Conservation (phyloP, 2,113 vertebrate genomes). For the Pampusana beccarii region DNA sequence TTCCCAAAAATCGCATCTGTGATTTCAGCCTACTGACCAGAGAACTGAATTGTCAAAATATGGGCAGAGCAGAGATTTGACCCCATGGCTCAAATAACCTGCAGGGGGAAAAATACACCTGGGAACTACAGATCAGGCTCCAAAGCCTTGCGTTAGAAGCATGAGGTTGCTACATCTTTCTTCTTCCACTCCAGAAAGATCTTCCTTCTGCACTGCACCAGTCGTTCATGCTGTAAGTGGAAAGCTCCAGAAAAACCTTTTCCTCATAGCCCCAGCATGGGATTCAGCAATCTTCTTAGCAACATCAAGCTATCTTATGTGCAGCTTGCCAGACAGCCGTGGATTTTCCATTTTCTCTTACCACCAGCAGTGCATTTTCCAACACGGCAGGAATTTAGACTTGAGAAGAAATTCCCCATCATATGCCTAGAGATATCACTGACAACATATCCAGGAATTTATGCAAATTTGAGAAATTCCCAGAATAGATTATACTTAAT, state of each 20-base stretch:
- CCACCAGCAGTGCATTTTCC: not conserved
- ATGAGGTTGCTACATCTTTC: not conserved
- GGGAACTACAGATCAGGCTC: not conserved
- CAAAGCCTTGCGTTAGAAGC: not conserved
- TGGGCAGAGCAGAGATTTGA: not conserved
- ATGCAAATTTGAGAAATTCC: conserved; percentile 10
- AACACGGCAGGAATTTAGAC: not conserved
- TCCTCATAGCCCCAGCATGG: not conserved
- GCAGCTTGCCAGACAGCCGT: not conserved
- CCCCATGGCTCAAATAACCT: not conserved
- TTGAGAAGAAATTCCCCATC: conserved; percentile 23
- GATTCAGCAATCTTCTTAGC: not conserved
- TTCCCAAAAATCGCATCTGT: not conserved
- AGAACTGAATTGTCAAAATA: not conserved
- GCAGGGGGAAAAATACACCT: not conserved
- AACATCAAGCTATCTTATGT: not conserved
- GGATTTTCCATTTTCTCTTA: not conserved
- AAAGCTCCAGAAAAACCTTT: not conserved
- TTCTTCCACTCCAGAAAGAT: not conserved
- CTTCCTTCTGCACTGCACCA: not conserved
- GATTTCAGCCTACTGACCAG: not conserved
- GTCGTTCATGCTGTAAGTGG: not conserved
- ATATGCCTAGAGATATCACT: not conserved
- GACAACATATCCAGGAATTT: not conserved
- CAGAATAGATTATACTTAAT: not conserved